These are phyloP conservation scores for Ormyrus nitidulus DNA, from an alignment of 2,888 invertebrate genomes.

Conservation along the genomic window DNA sequence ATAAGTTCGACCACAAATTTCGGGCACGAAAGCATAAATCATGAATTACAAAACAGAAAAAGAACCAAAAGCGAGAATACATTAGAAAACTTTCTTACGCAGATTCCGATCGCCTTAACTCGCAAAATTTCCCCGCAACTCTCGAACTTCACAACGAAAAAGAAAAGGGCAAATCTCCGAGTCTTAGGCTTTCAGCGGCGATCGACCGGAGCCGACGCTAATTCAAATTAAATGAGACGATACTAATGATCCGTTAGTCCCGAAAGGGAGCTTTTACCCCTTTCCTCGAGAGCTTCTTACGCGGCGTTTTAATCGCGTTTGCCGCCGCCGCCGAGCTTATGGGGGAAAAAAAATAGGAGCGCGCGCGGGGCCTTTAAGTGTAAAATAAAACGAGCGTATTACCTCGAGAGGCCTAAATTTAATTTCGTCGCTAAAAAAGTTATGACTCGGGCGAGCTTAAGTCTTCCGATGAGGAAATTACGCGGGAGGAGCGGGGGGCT, in stretches of 20 bases:
- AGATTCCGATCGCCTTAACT: too few species aligned
- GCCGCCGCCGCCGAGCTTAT: constrained; percentile 1
- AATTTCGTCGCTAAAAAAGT: constrained; percentile 22
- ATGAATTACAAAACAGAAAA: too few species aligned
- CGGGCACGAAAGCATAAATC: too few species aligned
- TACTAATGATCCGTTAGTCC: constrained; percentile 67
- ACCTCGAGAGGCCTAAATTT: constrained; percentile 15
- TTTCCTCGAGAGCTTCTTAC: constrained; percentile 23
- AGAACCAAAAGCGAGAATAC: too few species aligned
- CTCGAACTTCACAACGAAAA: too few species aligned
- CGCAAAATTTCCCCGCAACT: too few species aligned
- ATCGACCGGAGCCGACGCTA: constrained; percentile 54
- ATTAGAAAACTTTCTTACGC: too few species aligned
- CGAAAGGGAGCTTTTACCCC: constrained; percentile 58
- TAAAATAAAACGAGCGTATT: constrained; percentile 22
- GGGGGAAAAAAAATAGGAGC: not conserved
- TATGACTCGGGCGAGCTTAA: constrained; percentile 16
- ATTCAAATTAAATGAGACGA: constrained; percentile 68
- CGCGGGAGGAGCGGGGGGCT: not conserved
- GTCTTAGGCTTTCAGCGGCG: too few species aligned
- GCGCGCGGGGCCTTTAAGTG: not conserved
- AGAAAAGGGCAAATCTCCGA: too few species aligned
- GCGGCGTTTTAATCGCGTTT: constrained; percentile 20
- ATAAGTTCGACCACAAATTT: too few species aligned
- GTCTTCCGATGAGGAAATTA: constrained; percentile 18